Percentiles rank a stretch among this genome's conserved stretches.
Conservation (phyloP, 2,113 vertebrate genomes). For the Antechinus flavipes region DNA sequence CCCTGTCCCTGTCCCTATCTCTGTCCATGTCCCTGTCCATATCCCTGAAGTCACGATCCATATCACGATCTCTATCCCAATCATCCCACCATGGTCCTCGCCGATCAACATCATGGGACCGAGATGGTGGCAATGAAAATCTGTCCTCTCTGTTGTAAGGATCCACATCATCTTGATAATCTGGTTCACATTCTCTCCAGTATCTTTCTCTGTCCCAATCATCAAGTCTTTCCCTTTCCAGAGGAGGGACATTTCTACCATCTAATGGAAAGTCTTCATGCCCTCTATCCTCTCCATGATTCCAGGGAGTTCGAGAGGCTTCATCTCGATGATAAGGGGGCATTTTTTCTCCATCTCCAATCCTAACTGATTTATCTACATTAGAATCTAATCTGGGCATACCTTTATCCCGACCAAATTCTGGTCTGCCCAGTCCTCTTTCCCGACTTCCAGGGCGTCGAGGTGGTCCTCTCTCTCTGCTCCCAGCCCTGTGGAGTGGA, state of each 20-base stretch:
- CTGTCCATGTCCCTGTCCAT: constrained; percentile 86
- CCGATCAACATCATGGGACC: constrained; percentile 86
- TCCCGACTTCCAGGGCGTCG: constrained; percentile 79
- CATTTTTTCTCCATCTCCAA: constrained; percentile 77
- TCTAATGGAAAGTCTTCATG: constrained; percentile 86
- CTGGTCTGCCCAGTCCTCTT: constrained; percentile 80
- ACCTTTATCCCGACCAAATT: constrained; percentile 83
- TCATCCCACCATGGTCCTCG: constrained; percentile 86
- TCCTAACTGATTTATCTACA: constrained; percentile 67
- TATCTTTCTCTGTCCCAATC: constrained; percentile 88
- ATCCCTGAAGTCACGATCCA: constrained; percentile 82
- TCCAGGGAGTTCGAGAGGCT: constrained; percentile 80
- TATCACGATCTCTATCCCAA: constrained; percentile 84
- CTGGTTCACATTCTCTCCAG: constrained; percentile 90
- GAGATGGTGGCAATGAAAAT: constrained; percentile 86
- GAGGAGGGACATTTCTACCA: constrained; percentile 82
- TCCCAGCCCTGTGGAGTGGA: constrained; percentile 71
- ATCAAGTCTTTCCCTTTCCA: constrained; percentile 84
- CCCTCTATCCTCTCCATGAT: constrained; percentile 87
- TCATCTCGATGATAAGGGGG: constrained; percentile 84
- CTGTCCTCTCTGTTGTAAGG: constrained; percentile 89
- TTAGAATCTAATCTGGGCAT: constrained; percentile 80
- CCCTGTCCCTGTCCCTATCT: constrained; percentile 84
- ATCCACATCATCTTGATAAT: constrained; percentile 90
- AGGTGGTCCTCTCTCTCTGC: constrained; percentile 77